phyloP scores from a whole-genome alignment of 2,888 invertebrate genomes.

The Rhimphoctona megacephalus region DNA sequence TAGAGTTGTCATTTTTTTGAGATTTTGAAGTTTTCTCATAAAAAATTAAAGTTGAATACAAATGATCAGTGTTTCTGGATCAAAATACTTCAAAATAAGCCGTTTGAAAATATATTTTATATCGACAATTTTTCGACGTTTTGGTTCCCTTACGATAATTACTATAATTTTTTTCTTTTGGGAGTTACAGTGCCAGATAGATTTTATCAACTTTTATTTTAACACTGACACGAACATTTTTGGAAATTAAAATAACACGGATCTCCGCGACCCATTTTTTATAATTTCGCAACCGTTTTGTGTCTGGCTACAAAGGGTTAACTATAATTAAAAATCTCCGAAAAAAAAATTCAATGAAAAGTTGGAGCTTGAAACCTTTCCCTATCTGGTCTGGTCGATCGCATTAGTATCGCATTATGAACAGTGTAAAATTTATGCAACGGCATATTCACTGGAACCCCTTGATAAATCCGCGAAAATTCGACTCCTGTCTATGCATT shows the following conservation, averaged over 20 bases:
- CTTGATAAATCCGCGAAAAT: slow-evolving; percentile 40
- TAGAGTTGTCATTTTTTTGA: not conserved
- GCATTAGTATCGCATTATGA: slow-evolving; percentile 65
- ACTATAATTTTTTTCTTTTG: not conserved
- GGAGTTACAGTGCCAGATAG: too few relatives aligned
- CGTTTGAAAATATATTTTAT: too few relatives aligned
- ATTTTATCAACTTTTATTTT: too few relatives aligned
- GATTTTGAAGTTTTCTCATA: not conserved
- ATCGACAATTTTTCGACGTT: not conserved
- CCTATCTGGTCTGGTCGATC: slow-evolving; percentile 11
- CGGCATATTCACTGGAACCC: slow-evolving; percentile 64
- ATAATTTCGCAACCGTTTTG: not conserved
- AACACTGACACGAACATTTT: too few relatives aligned
- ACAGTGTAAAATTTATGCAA: slow-evolving; percentile 76
- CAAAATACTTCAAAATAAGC: not conserved
- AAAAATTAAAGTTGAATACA: not conserved
- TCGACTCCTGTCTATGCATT: slow-evolving; percentile 60
- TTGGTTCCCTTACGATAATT: not conserved
- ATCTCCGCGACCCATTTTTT: not conserved
- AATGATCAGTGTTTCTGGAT: too few relatives aligned
- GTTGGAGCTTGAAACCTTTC: slow-evolving; percentile 1
- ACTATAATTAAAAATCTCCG: not conserved
- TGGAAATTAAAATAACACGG: too few relatives aligned
- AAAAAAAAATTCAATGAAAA: not conserved
- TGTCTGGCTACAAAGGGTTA: not conserved